phyloP scores from a whole-genome alignment of 1,140 invertebrate species.

The Glomeris maerens region DNA sequence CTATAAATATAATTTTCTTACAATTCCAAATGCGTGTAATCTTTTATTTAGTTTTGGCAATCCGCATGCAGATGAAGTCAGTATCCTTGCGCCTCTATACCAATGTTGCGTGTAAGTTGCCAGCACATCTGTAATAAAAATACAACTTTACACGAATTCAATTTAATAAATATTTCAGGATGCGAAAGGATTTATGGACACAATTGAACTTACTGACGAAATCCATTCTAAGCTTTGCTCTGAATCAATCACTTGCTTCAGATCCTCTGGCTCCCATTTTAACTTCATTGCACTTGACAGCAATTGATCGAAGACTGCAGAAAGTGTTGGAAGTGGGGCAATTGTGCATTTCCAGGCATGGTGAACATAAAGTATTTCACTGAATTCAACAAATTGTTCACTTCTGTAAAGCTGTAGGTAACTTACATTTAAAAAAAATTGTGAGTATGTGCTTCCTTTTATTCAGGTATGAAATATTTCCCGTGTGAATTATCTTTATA shows the following conservation, averaged over 20 bases:
- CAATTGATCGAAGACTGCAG: not conserved
- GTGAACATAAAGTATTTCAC: not conserved
- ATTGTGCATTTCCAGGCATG: not conserved
- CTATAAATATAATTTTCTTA: conserved; percentile 3
- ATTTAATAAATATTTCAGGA: not conserved
- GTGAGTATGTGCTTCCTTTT: no score
- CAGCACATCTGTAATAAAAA: no score
- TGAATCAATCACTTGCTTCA: not conserved
- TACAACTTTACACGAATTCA: no score
- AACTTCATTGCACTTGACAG: not conserved
- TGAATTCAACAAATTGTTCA: no score
- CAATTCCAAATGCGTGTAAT: conserved; percentile 10
- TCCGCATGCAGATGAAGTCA: conserved; percentile 61
- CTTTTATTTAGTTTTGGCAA: conserved; percentile 52
- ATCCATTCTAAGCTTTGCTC: not conserved
- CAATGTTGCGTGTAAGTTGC: conserved; percentile 72
- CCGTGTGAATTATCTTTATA: no score
- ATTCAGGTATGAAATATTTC: no score
- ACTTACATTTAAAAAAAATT: no score
- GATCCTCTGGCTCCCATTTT: not conserved
- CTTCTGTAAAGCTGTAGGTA: no score
- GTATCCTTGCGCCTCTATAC: conserved; percentile 75
- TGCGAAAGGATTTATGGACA: not conserved
- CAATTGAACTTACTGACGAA: not conserved
- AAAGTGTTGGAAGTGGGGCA: not conserved